phyloP scores from a whole-genome alignment of 2,888 invertebrate genomes.

The Globia sparganii region DNA sequence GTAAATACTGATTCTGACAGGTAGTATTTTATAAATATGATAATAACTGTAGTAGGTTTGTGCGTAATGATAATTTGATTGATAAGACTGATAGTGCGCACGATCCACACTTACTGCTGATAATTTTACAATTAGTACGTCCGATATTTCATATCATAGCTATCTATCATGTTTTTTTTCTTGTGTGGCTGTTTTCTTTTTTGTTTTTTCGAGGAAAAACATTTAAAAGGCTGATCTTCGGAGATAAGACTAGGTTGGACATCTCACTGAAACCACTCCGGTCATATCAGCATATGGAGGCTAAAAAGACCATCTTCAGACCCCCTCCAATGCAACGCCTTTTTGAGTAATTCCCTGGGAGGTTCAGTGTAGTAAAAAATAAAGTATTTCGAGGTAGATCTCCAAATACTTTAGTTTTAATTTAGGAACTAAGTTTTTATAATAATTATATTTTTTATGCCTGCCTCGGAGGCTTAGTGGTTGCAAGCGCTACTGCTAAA shows the following conservation, averaged over 20 bases:
- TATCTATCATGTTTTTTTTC: neutral
- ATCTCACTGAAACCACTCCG: neutral
- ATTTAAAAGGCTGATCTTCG: neutral
- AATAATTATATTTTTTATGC: neutral
- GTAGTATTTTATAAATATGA: neutral
- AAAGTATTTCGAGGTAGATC: too few relatives aligned
- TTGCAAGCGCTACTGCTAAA: neutral
- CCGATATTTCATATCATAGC: neutral
- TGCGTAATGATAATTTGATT: slow-evolving; percentile 3
- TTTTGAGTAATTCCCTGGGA: too few relatives aligned
- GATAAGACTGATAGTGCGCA: slow-evolving; percentile 21
- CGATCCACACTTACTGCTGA: neutral
- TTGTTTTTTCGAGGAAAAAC: neutral
- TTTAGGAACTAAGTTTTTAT: neutral
- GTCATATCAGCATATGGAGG: neutral
- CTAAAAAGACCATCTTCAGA: neutral
- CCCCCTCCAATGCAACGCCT: neutral
- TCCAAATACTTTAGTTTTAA: neutral
- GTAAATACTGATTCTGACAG: neutral
- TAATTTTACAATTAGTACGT: slow-evolving; percentile 3
- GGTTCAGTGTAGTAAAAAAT: too few relatives aligned
- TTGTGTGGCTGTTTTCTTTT: neutral
- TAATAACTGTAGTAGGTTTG: neutral
- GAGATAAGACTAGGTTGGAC: neutral
- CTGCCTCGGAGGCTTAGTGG: neutral